Evolutionary conservation across 2,797 vertebrate genomes (phyloP), one percentile per base, ranked within the genome.

Genomic region (Poecilia picta): DNA sequence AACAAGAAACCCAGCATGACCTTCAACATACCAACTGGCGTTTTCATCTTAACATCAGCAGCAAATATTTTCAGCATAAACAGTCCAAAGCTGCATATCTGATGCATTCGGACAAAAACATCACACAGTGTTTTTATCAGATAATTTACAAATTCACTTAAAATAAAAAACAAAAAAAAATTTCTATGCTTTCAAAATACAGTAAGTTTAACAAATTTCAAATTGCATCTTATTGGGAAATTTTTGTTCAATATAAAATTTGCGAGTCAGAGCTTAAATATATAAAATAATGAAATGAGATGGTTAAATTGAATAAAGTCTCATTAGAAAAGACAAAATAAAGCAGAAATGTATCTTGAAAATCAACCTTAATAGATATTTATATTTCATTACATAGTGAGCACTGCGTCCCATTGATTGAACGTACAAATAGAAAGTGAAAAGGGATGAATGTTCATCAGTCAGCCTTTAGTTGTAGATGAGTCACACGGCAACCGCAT

Each of bases 401-500:
- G 51, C 51, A 25, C 23, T 8, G 25, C 8, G 3, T 53, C 51
- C 53, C 53, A 55, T 55, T 55, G 53, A 55, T 12, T 55, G 53
- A n/a, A 55, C 53, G 4, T 55, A 1, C 59, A 33, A 3, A 33
- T 2, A 33, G 31, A 16, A 11, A 23, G 10, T 11, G 20, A 23
- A 66, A 36, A 62, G 25, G 10, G 25, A 1, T 59, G 11, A 31
- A 31, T 59, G 28, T 31, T 33, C 5, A 33, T 64, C 59, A 10
- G 31, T 8, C 23, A 64, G 31, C 33, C 31, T 64, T 36, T 18
- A 20, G 33, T 16, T 57, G 79, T 25, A 75, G 53, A 62, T 77
- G 73, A 75, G 33, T 83, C 88, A 87, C 73, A 62, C 73, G 31
- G 41, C 75, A 75, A 80, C 89, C 87, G 85, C 88, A 90, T 86